Conservation (phyloP, 2,888 invertebrate genomes). For the Parnassius glacialis region DNA sequence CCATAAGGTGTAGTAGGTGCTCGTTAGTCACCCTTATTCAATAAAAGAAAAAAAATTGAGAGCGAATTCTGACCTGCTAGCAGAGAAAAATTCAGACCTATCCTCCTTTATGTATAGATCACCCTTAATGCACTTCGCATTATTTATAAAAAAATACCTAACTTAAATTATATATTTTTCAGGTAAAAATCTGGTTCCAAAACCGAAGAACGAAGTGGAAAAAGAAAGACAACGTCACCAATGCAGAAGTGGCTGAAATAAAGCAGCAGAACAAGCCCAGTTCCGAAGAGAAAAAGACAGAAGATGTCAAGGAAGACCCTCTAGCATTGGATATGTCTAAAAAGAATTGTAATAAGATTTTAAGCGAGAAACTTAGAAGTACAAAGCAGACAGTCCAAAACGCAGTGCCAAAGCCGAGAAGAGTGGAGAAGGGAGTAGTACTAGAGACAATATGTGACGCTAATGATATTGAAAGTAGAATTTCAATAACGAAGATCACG, state of each 20-base stretch:
- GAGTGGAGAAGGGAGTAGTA: conserved; percentile 65
- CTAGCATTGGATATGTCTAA: conserved; percentile 70
- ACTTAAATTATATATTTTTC: conserved; percentile 43
- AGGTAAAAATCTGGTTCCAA: conserved; percentile 96
- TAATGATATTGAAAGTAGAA: conserved; percentile 73
- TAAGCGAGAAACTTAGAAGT: conserved; percentile 63
- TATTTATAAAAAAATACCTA: background rate
- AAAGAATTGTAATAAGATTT: conserved; percentile 64
- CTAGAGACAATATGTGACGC: conserved; percentile 64
- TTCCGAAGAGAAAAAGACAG: conserved; percentile 54
- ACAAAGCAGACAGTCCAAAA: conserved; percentile 50
- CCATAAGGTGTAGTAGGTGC: too few species aligned
- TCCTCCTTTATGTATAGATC: too few species aligned
- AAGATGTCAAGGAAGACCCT: conserved; percentile 58
- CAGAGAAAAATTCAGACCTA: too few species aligned
- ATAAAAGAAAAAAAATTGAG: too few species aligned
- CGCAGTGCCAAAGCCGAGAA: conserved; percentile 54
- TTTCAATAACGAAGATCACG: conserved; percentile 77
- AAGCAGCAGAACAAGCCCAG: conserved; percentile 80
- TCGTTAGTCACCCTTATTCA: too few species aligned
- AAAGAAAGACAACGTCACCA: conserved; percentile 95
- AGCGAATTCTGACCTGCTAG: too few species aligned
- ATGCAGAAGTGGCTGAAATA: conserved; percentile 92
- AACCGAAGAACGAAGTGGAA: conserved; percentile 88
- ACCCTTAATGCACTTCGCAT: too few species aligned